Percentiles rank a stretch among this genome's conserved stretches.
Conservation (phyloP, 1,140 invertebrate genomes). For the Trichonephila clavata region DNA sequence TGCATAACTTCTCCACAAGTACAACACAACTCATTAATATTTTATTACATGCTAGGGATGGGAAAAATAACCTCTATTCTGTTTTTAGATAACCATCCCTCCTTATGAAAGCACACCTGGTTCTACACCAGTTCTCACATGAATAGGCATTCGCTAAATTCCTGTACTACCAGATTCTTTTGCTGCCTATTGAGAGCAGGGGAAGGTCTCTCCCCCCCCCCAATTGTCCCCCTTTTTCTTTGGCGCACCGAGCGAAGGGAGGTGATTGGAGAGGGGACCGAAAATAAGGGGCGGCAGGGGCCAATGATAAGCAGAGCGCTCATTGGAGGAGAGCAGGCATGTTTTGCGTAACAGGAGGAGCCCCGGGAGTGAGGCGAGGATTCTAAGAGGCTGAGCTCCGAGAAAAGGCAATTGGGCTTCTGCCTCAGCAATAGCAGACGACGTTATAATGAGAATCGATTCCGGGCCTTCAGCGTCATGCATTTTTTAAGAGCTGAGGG, state of each 20-base stretch:
- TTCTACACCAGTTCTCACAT: neutral
- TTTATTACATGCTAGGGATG: neutral
- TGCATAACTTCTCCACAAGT: neutral
- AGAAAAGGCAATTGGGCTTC: conserved; percentile 70
- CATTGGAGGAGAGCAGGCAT: conserved; percentile 69
- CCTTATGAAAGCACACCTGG: neutral
- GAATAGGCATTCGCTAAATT: neutral
- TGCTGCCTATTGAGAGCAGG: neutral
- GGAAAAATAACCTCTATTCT: neutral
- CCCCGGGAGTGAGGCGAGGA: conserved; percentile 66
- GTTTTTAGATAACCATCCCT: neutral
- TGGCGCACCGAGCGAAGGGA: neutral
- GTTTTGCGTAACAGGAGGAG: conserved; percentile 71
- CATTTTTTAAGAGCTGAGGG: conserved; percentile 72
- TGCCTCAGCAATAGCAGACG: conserved; percentile 48
- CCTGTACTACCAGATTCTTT: conserved; percentile 32
- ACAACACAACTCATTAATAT: conserved; percentile 16
- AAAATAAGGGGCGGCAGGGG: conserved; percentile 62
- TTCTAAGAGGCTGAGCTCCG: conserved; percentile 68
- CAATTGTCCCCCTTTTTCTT: conserved; percentile 25
- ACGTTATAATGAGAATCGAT: conserved; percentile 74
- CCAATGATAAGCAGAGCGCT: conserved; percentile 25
- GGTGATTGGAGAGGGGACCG: conserved; percentile 7
- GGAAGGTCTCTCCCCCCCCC: neutral
- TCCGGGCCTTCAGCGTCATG: conserved; percentile 38